These are phyloP conservation scores for Lerista edwardsae DNA, from an alignment of 2,797 vertebrate genomes.

Conservation along the genomic window DNA sequence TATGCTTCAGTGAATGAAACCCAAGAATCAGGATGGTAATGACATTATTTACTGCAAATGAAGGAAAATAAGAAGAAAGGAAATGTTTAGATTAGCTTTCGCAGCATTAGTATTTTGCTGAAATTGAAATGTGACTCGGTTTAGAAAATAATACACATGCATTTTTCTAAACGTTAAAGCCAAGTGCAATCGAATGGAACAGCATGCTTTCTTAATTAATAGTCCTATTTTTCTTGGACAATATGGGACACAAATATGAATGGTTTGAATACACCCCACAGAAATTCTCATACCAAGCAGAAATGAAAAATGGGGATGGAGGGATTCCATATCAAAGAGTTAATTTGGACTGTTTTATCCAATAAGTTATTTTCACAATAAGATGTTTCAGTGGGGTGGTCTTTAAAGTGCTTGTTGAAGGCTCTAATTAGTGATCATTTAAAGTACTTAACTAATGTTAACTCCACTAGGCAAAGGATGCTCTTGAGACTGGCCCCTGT, in stretches of 20 bases:
- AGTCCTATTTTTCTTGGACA: background rate
- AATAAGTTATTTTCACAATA: slow-evolving; percentile 57
- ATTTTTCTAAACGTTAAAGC: background rate
- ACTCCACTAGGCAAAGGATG: slow-evolving; percentile 67
- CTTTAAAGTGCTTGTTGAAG: slow-evolving; percentile 55
- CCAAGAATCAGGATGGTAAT: background rate
- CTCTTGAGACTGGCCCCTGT: slow-evolving; percentile 70
- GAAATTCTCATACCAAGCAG: slow-evolving; percentile 8
- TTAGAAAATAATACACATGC: background rate
- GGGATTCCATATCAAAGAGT: slow-evolving; percentile 31
- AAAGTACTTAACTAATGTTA: slow-evolving; percentile 72
- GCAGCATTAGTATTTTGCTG: background rate
- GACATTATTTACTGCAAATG: background rate
- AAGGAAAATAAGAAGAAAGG: background rate
- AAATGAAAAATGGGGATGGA: slow-evolving; percentile 25
- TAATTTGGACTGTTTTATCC: slow-evolving; percentile 49
- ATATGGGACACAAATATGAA: background rate
- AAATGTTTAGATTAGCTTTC: background rate
- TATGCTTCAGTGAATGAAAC: background rate
- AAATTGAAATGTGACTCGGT: background rate
- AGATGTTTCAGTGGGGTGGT: slow-evolving; percentile 62
- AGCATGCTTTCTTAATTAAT: background rate
- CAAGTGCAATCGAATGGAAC: background rate
- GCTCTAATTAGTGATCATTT: slow-evolving; percentile 70
- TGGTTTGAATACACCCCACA: background rate